Conservation (phyloP, 2,888 invertebrate species). For the Ormyrus rosae region DNA sequence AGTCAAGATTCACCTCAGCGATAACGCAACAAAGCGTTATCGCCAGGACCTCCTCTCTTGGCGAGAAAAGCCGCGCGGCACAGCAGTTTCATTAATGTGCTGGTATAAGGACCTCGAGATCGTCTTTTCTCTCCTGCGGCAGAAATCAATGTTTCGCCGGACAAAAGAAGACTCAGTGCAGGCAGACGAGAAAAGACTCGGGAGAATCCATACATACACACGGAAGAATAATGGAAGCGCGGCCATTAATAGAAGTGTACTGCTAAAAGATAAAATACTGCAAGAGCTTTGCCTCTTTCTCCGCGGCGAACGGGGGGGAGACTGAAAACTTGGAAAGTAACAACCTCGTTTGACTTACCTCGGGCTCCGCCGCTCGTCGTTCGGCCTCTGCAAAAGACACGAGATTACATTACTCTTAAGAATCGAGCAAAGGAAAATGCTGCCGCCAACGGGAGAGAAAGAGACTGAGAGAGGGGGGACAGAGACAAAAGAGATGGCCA, state of each 20-base stretch:
- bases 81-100: conserved; percentile 23
- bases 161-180: not conserved
- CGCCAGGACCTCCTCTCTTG: not conserved
- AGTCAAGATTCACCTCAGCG: not conserved
- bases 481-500: not conserved
- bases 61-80: not conserved
- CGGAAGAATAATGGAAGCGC: conserved; percentile 31
- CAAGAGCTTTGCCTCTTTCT: conserved; percentile 2
- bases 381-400: conserved; percentile 59
- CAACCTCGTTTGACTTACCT: conserved; percentile 55
- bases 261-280: conserved; percentile 23
- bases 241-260: conserved; percentile 31
- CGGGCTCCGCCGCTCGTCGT: conserved; percentile 37
- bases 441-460: not conserved
- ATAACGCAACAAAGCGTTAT: conserved; percentile 12
- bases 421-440: conserved; percentile 16
- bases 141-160: conserved; percentile 25
- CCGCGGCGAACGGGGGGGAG: too few relatives aligned
- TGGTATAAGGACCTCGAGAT: not conserved
- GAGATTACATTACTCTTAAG: conserved; percentile 54
- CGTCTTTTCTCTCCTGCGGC: conserved; percentile 9
- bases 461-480: not conserved
- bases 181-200: not conserved
- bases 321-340: conserved; percentile 20
- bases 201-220: not conserved